Evolutionary conservation across 2,888 invertebrate species (phyloP), one percentile per base, ranked within the genome.

Genomic region (Acleris literana): DNA sequence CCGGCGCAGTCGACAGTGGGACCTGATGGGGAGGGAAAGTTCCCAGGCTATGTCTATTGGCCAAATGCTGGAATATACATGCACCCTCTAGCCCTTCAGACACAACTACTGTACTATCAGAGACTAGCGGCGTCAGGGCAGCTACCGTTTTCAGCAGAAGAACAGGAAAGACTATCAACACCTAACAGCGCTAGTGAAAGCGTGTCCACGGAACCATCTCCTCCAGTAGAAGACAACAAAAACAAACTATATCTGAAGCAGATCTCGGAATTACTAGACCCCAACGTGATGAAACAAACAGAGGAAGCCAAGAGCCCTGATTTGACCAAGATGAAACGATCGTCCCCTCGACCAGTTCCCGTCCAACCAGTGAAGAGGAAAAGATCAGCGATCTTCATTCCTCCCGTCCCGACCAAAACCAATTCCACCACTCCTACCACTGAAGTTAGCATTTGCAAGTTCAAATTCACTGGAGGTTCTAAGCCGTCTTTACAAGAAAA

Each of bases 401-500:
- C 97, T 0, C 97, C 97, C 0, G 95, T 97, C 84, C 96, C 96
- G 0, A 92, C 95, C 4, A 96, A 96, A 76, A 94, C 88, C 69
- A 96, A 94, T 74, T 94, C 95, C 6, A 94, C 95, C 3, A 96
- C 96, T 74, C 96, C 97, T 0, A 95, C 96, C 0, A 96, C 96
- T 0, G 97, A 97, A 85, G 97, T 97, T 51, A 96, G 96, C 84
- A 98, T 98, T 79, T 98, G 98, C 83, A 98, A 98, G 85, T 98
- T 98, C 81, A 98, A 98, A 83, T 97, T 98, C 82, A 97, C 97
- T 0, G 97, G 97, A 0, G 98, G 98, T 0, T 97, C 97, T 0
- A 97, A 97, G 72, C 98, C 98, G 0, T 96, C 96, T 66, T 82
- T 98, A 56, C 97, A 98, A 81, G 97, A 98, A 79, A 98, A 98